Conservation (phyloP, 2,888 invertebrate genomes). For the Hirtodrosophila duncani region DNA sequence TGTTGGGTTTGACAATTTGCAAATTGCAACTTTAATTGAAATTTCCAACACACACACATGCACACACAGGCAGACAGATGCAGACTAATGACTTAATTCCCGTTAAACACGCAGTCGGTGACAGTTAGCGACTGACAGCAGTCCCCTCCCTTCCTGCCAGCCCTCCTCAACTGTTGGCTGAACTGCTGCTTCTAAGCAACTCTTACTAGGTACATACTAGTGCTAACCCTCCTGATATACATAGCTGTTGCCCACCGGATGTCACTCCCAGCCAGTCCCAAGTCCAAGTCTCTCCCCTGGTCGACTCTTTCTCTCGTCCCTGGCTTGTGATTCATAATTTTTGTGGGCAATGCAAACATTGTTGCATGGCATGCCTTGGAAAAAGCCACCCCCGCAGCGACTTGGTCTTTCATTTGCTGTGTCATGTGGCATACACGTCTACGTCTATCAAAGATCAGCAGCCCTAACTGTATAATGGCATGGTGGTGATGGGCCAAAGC, state of each 20-base stretch:
- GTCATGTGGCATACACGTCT: slow-evolving; percentile 11
- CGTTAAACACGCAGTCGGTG: slow-evolving; percentile 51
- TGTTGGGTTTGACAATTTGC: slow-evolving; percentile 63
- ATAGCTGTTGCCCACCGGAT: slow-evolving; percentile 50
- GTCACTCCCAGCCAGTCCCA: slow-evolving; percentile 38
- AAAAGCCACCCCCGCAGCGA: slow-evolving; percentile 37
- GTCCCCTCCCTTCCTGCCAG: background rate
- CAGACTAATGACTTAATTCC: slow-evolving; percentile 64
- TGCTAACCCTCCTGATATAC: slow-evolving; percentile 11
- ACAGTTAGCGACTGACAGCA: slow-evolving; percentile 3
- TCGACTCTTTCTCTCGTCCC: slow-evolving; percentile 3
- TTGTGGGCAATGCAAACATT: slow-evolving; percentile 37
- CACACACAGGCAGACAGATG: background rate
- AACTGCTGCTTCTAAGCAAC: slow-evolving; percentile 21
- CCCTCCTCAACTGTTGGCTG: background rate
- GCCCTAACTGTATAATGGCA: no score
- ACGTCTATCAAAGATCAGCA: slow-evolving; percentile 41
- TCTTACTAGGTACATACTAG: slow-evolving; percentile 25
- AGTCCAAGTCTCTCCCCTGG: slow-evolving; percentile 8
- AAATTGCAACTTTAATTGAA: slow-evolving; percentile 67
- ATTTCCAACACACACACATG: slow-evolving; percentile 25
- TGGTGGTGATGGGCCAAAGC: slow-evolving; percentile 43
- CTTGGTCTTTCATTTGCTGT: slow-evolving; percentile 16
- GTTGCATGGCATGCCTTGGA: slow-evolving; percentile 28
- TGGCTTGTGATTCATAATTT: slow-evolving; percentile 59